A percentile compares a stretch with the other conserved stretches of the same genome.
Conservation (phyloP, 2,888 invertebrate species). For the Lepidochitona cinerea region DNA sequence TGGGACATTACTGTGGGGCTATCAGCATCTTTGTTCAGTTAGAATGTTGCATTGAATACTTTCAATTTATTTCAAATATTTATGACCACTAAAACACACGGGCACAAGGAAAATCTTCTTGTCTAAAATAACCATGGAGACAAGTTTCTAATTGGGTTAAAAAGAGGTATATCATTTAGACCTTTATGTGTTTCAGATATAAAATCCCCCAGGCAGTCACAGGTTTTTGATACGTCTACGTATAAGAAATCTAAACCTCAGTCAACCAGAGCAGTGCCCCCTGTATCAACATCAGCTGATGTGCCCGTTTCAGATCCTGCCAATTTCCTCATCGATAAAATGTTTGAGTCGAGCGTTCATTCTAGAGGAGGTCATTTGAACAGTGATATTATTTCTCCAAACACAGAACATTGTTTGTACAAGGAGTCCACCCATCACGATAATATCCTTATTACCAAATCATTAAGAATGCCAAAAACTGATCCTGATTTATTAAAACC, state of each 20-base stretch:
- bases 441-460: background rate
- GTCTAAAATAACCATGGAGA: no score
- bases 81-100: no score
- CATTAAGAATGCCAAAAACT: background rate
- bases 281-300: background rate
- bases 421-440: constrained; percentile 49
- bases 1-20: no score
- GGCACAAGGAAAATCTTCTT: no score
- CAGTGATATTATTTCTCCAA: background rate
- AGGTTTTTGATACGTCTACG: constrained; percentile 11
- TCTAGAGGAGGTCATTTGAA: no score
- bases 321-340: constrained; percentile 57
- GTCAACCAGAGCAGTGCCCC: background rate
- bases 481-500: background rate
- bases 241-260: background rate
- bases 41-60: no score
- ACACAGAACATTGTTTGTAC: constrained; percentile 52
- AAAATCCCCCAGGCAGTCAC: constrained; percentile 16
- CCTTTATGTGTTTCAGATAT: background rate
- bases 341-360: constrained; percentile 50
- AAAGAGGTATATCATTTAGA: no score
- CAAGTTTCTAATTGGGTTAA: no score
- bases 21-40: no score
- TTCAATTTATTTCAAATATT: no score
- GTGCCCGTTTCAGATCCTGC: constrained; percentile 37